Conservation (phyloP, 2,113 vertebrate species). For the Smithornis capensis region DNA sequence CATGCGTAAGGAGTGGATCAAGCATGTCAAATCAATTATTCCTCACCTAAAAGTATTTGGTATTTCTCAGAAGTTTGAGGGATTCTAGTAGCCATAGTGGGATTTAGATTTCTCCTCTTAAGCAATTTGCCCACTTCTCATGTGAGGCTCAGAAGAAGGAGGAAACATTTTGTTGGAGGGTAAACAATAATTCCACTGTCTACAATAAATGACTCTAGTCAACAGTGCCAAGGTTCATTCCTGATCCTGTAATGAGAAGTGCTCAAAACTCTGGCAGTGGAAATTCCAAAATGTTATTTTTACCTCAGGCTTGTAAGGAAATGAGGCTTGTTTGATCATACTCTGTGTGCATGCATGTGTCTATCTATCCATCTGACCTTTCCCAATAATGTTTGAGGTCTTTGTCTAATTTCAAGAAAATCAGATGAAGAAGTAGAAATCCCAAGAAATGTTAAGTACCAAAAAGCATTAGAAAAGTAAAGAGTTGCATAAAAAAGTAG, state of each 20-base stretch:
- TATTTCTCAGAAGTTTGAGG: background rate
- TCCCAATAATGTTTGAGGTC: background rate
- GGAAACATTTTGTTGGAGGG: constrained; percentile 18
- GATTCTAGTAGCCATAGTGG: background rate
- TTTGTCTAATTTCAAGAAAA: constrained; percentile 25
- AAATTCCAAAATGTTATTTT: constrained; percentile 58
- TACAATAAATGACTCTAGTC: constrained; percentile 23
- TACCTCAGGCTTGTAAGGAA: constrained; percentile 58
- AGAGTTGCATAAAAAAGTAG: background rate
- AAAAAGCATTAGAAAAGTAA: background rate
- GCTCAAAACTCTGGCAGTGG: constrained; percentile 7
- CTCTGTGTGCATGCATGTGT: background rate
- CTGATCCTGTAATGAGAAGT: constrained; percentile 16
- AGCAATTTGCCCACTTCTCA: constrained; percentile 5
- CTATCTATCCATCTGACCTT: constrained; percentile 14
- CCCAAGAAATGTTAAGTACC: background rate
- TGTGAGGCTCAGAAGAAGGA: background rate
- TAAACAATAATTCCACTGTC: constrained; percentile 60
- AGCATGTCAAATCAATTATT: constrained; percentile 2
- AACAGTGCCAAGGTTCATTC: constrained; percentile 29
- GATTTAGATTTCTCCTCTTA: constrained; percentile 16
- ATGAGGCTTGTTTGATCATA: constrained; percentile 45
- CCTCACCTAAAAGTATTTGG: background rate
- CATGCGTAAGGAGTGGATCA: background rate
- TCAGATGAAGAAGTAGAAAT: background rate